A percentile compares a stretch with the other conserved stretches of the same genome.
Conservation (phyloP, 2,797 vertebrate genomes). For the Meda fulgida region DNA sequence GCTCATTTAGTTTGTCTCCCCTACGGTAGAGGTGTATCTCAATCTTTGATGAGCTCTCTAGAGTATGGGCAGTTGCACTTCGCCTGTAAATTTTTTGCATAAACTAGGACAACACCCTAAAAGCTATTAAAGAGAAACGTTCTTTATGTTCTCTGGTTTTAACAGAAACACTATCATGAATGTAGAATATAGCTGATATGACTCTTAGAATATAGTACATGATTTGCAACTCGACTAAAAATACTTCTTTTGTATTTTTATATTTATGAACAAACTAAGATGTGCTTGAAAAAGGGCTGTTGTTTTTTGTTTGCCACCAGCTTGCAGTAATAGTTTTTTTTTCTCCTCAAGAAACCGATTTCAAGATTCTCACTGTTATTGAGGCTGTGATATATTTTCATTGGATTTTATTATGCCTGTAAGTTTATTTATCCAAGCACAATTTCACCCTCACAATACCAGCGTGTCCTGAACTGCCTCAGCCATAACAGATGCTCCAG, state of each 20-base stretch:
- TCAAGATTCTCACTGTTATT: constrained; percentile 19
- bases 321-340: constrained; percentile 19
- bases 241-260: background rate
- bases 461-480: constrained; percentile 70
- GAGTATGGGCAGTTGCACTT: constrained; percentile 10
- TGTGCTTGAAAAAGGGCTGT: background rate
- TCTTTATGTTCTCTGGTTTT: background rate
- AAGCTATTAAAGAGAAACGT: constrained; percentile 12
- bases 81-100: background rate
- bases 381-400: constrained; percentile 35
- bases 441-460: constrained; percentile 74
- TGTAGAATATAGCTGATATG: background rate
- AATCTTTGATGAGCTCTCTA: constrained; percentile 41
- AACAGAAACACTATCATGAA: background rate
- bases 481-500: constrained; percentile 76
- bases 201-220: constrained; percentile 5
- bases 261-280: constrained; percentile 15
- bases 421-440: constrained; percentile 61
- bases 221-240: background rate
- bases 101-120: constrained; percentile 21
- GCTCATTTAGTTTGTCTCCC: constrained; percentile 35
- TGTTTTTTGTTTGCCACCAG: constrained; percentile 6
- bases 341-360: constrained; percentile 31
- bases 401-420: constrained; percentile 42
- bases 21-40: constrained; percentile 31